Evolutionary conservation across 2,888 invertebrate genomes (phyloP).

Genomic region (Alcis repandata): DNA sequence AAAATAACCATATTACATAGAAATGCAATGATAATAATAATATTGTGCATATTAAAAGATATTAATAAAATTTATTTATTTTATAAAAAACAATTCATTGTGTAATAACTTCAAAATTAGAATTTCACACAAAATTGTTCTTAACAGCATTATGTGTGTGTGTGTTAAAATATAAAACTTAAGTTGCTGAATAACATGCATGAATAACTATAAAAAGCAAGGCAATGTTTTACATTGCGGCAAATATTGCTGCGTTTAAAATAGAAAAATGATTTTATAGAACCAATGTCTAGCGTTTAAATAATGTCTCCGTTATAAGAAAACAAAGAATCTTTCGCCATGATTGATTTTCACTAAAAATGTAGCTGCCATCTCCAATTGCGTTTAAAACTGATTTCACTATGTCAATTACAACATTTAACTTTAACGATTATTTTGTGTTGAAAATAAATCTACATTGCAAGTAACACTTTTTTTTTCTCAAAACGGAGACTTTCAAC

Average conservation of each 20-base stretch:
- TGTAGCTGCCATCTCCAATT: not conserved
- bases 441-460: too few relatives aligned
- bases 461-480: too few relatives aligned
- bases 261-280: slow-evolving; percentile 24
- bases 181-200: slow-evolving; percentile 37
- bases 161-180: slow-evolving; percentile 35
- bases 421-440: not conserved
- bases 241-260: slow-evolving; percentile 30
- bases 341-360: too few relatives aligned
- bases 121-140: slow-evolving; percentile 67
- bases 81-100: slow-evolving; percentile 82
- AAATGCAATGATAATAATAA: slow-evolving; percentile 83
- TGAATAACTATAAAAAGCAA: slow-evolving; percentile 56
- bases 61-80: slow-evolving; percentile 82
- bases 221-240: slow-evolving; percentile 80
- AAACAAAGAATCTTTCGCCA: too few relatives aligned
- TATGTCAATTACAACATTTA: not conserved
- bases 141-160: slow-evolving; percentile 60
- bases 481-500: not conserved
- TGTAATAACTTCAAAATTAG: slow-evolving; percentile 79
- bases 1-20: slow-evolving; percentile 65
- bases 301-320: not conserved
- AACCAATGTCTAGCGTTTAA: slow-evolving; percentile 11
- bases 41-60: slow-evolving; percentile 83
- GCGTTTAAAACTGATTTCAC: too few relatives aligned